Evolutionary conservation across 1,140 invertebrate species (phyloP).

Genomic region (Apis dorsata): DNA sequence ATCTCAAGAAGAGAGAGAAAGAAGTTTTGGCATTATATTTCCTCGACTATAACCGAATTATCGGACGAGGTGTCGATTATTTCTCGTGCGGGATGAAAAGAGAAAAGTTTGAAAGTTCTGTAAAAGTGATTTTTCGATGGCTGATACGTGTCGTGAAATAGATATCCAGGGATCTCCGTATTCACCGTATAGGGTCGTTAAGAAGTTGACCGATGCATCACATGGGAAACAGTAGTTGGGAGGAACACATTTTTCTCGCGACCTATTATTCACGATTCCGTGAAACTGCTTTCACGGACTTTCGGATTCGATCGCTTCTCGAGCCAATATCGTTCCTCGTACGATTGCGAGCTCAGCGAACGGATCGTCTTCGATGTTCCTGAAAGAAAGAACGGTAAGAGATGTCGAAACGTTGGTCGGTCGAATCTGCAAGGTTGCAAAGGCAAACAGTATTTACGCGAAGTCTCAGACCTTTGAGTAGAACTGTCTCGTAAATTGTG

Average conservation of each 20-base stretch:
- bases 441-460: background rate
- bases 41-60: too few relatives aligned
- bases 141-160: background rate
- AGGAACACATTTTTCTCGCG: background rate
- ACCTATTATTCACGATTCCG: conserved; percentile 7
- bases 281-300: background rate
- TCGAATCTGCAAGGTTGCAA: background rate
- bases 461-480: background rate
- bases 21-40: too few relatives aligned
- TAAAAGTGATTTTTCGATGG: background rate
- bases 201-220: conserved; percentile 3
- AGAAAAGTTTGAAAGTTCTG: background rate
- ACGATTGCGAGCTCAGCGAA: background rate
- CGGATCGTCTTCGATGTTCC: background rate
- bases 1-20: background rate
- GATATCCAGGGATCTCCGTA: background rate
- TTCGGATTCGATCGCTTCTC: conserved; percentile 1
- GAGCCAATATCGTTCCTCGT: background rate
- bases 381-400: background rate
- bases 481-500: background rate
- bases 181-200: background rate
- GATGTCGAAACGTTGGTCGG: background rate
- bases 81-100: background rate
- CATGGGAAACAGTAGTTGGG: background rate
- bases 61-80: background rate